phyloP scores from a whole-genome alignment of 2,888 invertebrate species.

The Lydus trimaculatus region DNA sequence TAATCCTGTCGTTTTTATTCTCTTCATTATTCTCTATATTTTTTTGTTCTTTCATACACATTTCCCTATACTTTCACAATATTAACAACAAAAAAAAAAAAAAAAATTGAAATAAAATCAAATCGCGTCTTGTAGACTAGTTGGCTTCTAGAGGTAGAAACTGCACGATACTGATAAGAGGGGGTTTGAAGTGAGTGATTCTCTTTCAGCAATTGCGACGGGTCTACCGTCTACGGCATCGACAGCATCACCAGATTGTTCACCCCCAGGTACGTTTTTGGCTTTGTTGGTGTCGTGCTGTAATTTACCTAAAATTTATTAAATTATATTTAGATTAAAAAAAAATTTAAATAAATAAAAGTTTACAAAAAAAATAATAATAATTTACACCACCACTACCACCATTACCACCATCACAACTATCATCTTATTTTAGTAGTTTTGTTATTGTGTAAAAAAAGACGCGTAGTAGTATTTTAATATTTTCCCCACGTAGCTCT shows the following conservation, averaged over 20 bases:
- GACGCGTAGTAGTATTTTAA: slow-evolving; percentile 43
- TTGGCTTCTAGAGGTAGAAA: slow-evolving; percentile 54
- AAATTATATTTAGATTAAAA: neutral
- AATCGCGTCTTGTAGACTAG: slow-evolving; percentile 36
- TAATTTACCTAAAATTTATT: slow-evolving; percentile 24
- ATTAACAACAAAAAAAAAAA: neutral
- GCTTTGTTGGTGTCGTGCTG: slow-evolving; percentile 50
- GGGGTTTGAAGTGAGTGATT: slow-evolving; percentile 62
- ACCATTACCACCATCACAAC: slow-evolving; percentile 28
- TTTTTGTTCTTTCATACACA: neutral
- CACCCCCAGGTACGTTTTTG: slow-evolving; percentile 64
- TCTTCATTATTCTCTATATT: neutral
- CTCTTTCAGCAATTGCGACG: slow-evolving; percentile 64
- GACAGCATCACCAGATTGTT: slow-evolving; percentile 63
- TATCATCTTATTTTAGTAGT: neutral
- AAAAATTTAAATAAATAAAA: neutral
- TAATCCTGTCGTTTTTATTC: neutral
- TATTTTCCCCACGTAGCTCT: slow-evolving; percentile 47
- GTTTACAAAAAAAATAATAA: slow-evolving; percentile 15
- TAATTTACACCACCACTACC: slow-evolving; percentile 22
- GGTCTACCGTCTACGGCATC: slow-evolving; percentile 61
- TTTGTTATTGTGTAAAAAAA: slow-evolving; percentile 28
- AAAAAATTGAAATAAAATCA: neutral
- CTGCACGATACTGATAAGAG: slow-evolving; percentile 58
- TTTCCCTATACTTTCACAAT: neutral